A percentile compares a stretch with the other conserved stretches of the same genome.
phyloP scores from a whole-genome alignment of 2,797 vertebrate genomes.

The Scarus forsteni region DNA sequence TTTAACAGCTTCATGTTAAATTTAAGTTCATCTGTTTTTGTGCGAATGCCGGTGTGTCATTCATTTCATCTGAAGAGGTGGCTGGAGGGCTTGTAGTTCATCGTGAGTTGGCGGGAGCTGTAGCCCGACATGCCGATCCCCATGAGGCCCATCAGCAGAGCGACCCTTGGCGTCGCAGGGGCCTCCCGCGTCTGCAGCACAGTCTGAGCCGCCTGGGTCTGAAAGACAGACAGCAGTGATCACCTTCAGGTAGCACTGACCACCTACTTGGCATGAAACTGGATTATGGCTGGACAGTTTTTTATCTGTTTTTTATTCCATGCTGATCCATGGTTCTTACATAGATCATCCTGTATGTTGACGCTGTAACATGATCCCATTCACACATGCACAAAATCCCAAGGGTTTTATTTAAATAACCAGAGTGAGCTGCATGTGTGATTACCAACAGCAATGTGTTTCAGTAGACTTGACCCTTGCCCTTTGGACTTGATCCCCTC shows the following conservation, averaged over 20 bases:
- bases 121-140: conserved; percentile 84
- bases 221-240: conserved; percentile 67
- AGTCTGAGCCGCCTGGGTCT: conserved; percentile 82
- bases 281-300: too few species aligned
- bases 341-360: too few species aligned
- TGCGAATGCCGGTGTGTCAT: not conserved
- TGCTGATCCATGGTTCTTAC: too few species aligned
- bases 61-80: conserved; percentile 76
- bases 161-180: conserved; percentile 61
- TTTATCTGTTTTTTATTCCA: too few species aligned
- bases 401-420: too few species aligned
- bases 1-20: not conserved
- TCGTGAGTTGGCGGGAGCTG: conserved; percentile 83
- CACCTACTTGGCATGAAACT: not conserved
- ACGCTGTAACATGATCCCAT: not conserved
- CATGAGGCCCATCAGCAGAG: conserved; percentile 81
- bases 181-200: conserved; percentile 70
- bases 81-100: conserved; percentile 78
- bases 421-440: too few species aligned
- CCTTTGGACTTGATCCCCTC: too few species aligned
- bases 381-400: too few species aligned
- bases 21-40: not conserved
- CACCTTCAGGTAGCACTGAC: conserved; percentile 15
- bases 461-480: too few species aligned
- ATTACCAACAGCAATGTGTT: too few species aligned